Evolutionary conservation across 1,140 invertebrate genomes (phyloP).

Genomic region (Arctopsyche grandis): DNA sequence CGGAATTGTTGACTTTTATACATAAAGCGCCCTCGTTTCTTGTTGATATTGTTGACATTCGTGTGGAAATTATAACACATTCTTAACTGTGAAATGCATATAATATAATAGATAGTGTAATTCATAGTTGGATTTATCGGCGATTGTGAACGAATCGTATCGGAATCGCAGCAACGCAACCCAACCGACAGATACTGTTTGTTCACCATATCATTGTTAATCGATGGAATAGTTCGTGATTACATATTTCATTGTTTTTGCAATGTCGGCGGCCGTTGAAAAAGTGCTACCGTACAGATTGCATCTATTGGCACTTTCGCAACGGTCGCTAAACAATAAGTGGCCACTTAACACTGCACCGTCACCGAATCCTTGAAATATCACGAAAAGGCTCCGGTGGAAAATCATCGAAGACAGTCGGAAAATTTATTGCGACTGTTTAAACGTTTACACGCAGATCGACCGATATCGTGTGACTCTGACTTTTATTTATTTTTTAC

Average conservation of each 20-base stretch:
- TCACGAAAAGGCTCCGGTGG: neutral
- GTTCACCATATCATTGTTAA: slow-evolving; percentile 35
- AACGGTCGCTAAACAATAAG: slow-evolving; percentile 6
- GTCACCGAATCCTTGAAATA: slow-evolving; percentile 24
- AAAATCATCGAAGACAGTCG: neutral
- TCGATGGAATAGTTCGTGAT: slow-evolving; percentile 35
- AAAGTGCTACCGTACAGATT: slow-evolving; percentile 40
- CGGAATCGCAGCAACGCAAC: slow-evolving; percentile 7
- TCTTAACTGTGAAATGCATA: too few species aligned
- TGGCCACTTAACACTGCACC: neutral
- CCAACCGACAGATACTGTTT: neutral
- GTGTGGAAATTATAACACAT: too few species aligned
- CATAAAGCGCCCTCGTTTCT: too few species aligned
- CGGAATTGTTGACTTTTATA: too few species aligned
- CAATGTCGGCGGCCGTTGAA: neutral
- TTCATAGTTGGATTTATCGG: neutral
- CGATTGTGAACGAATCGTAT: neutral
- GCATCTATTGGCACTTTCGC: slow-evolving; percentile 28
- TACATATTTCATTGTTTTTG: slow-evolving; percentile 41
- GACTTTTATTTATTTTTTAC: too few species aligned
- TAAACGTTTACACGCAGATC: too few species aligned
- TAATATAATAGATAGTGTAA: too few species aligned
- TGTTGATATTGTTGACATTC: too few species aligned
- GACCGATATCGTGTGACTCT: too few species aligned
- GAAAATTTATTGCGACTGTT: too few species aligned